A percentile compares a stretch with the other conserved stretches of the same genome.
These are phyloP conservation scores for Phalacrocorax carbo DNA, from an alignment of 2,113 vertebrate genomes.

Conservation along the genomic window DNA sequence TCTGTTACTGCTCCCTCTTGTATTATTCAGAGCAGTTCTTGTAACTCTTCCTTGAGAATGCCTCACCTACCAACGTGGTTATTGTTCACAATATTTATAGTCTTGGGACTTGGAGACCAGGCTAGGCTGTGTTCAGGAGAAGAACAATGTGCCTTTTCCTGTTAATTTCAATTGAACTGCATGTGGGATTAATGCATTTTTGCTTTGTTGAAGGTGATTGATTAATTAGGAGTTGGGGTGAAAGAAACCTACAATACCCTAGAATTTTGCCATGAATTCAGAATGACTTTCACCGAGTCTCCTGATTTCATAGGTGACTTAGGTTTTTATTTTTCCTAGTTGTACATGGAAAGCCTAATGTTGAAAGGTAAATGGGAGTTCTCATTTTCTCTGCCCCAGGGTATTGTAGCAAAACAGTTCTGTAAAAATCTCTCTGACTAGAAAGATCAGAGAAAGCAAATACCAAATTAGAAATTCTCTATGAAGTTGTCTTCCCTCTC, in stretches of 20 bases:
- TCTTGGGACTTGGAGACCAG: not conserved
- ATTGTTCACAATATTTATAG: conserved; percentile 26
- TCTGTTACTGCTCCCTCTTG: not conserved
- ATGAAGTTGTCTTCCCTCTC: not conserved
- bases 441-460: not conserved
- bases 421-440: not conserved
- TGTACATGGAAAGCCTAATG: not conserved
- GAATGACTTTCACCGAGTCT: not conserved
- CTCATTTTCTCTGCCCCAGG: not conserved
- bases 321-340: not conserved
- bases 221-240: not conserved
- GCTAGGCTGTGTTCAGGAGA: not conserved
- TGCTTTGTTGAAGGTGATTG: not conserved
- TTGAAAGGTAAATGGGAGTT: not conserved
- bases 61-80: not conserved
- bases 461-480: not conserved
- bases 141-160: not conserved
- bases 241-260: not conserved
- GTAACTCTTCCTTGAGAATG: not conserved
- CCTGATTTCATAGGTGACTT: not conserved
- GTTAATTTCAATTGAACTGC: not conserved
- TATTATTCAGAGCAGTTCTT: not conserved
- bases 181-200: not conserved
- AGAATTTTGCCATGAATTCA: not conserved
- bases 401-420: not conserved